phyloP scores from a whole-genome alignment of 2,888 invertebrate species.

The Drosophila seclusa region DNA sequence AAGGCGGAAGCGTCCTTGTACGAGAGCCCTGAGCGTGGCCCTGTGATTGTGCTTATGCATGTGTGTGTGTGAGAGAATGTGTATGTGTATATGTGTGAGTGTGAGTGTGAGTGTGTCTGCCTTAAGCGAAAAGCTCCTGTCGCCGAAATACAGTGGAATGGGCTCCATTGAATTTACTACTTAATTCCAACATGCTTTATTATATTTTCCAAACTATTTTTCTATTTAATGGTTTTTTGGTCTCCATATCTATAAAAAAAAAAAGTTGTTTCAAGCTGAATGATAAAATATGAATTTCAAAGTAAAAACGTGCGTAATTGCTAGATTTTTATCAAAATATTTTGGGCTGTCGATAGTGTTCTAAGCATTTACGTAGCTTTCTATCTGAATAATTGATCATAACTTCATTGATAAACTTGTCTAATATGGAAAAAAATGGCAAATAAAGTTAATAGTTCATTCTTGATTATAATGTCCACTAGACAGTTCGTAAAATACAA shows the following conservation, averaged over 20 bases:
- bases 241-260: background rate
- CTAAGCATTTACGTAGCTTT: background rate
- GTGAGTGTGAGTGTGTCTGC: slow-evolving; percentile 11
- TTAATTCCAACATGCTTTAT: background rate
- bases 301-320: background rate
- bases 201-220: background rate
- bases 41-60: slow-evolving; percentile 24
- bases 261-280: background rate
- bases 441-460: background rate
- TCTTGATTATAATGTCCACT: background rate
- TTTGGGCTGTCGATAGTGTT: background rate
- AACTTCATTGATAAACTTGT: background rate
- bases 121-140: slow-evolving; percentile 49
- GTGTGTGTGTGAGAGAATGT: slow-evolving; percentile 5
- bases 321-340: background rate
- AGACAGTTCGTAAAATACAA: background rate
- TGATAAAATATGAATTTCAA: background rate
- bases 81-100: background rate
- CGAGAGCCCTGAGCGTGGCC: slow-evolving; percentile 56
- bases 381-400: background rate
- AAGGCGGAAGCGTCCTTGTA: slow-evolving; percentile 74
- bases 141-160: slow-evolving; percentile 46
- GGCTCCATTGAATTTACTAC: background rate
- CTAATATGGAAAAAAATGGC: background rate
- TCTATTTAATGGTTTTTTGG: background rate